Percentiles rank a stretch among this genome's conserved stretches.
phyloP scores from a whole-genome alignment of 2,113 vertebrate genomes.

The Chamaea fasciata region DNA sequence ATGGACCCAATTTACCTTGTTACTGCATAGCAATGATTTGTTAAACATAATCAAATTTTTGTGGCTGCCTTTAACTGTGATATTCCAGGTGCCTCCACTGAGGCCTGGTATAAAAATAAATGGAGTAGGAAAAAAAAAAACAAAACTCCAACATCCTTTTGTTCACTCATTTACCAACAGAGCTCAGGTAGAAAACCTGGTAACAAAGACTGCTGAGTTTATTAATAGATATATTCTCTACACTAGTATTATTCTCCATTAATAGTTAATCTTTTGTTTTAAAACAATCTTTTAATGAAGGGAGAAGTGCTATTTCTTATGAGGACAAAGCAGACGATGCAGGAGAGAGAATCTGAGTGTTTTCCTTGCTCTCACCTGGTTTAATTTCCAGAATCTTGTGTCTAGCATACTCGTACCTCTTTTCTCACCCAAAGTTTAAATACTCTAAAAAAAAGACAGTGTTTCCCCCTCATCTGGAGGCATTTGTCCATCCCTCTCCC shows the following conservation, averaged over 20 bases:
- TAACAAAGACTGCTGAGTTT: neutral
- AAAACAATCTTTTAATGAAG: neutral
- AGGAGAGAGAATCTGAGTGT: neutral
- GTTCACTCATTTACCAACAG: neutral
- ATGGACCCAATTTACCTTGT: conserved; percentile 25
- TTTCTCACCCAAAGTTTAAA: neutral
- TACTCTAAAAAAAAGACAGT: neutral
- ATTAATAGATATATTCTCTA: neutral
- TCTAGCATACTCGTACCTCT: fast-evolving
- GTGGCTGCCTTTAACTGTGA: conserved; percentile 31
- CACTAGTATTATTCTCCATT: neutral
- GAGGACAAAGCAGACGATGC: neutral
- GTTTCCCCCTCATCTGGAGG: neutral
- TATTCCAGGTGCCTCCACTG: neutral
- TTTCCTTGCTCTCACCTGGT: neutral
- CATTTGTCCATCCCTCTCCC: neutral
- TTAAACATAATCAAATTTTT: conserved; percentile 52
- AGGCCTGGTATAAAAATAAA: conserved; percentile 21
- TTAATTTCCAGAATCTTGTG: neutral
- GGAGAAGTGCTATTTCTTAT: neutral
- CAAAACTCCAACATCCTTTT: neutral
- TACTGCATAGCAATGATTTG: conserved; percentile 14
- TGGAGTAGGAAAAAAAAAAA: neutral
- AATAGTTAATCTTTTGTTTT: neutral
- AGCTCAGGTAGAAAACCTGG: neutral